A percentile compares a stretch with the other conserved stretches of the same genome.
Evolutionary conservation across 2,797 vertebrate species (phyloP).

Genomic region (Enteromius trimaculatus): DNA sequence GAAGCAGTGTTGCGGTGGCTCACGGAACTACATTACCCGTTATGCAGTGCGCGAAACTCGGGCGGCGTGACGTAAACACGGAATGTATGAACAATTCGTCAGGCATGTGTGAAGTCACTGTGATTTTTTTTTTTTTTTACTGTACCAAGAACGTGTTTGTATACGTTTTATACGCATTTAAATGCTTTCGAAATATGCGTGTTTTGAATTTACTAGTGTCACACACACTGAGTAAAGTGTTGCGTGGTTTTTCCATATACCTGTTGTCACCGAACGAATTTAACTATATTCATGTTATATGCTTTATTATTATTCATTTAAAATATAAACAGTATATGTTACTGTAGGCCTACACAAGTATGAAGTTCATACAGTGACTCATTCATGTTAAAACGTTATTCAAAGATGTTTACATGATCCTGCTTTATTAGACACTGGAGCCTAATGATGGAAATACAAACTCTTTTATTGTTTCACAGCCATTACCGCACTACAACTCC

Average conservation of each 20-base stretch:
- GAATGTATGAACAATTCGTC: conserved; percentile 29
- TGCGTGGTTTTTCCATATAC: not conserved
- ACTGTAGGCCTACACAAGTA: too few relatives aligned
- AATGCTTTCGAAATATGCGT: not conserved
- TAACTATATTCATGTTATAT: not conserved
- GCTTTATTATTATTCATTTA: not conserved
- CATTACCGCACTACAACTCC: not conserved
- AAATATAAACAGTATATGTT: not conserved
- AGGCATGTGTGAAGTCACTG: conserved; percentile 23
- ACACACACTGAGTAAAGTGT: too few relatives aligned
- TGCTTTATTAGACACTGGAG: not conserved
- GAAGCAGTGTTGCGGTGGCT: too few relatives aligned
- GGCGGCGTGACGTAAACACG: conserved; percentile 32
- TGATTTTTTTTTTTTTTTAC: not conserved
- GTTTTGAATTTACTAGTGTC: not conserved
- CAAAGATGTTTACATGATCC: not conserved
- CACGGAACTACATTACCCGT: conserved; percentile 68
- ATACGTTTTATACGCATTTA: not conserved
- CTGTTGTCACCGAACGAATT: too few relatives aligned
- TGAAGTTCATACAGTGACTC: not conserved
- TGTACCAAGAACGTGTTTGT: not conserved
- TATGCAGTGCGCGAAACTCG: not conserved
- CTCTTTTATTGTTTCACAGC: not conserved
- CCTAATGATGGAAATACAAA: not conserved
- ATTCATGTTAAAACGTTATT: not conserved